Base-by-base conservation (phyloP, 2,888 invertebrate species). In the Harpalus rubripes region DNA sequence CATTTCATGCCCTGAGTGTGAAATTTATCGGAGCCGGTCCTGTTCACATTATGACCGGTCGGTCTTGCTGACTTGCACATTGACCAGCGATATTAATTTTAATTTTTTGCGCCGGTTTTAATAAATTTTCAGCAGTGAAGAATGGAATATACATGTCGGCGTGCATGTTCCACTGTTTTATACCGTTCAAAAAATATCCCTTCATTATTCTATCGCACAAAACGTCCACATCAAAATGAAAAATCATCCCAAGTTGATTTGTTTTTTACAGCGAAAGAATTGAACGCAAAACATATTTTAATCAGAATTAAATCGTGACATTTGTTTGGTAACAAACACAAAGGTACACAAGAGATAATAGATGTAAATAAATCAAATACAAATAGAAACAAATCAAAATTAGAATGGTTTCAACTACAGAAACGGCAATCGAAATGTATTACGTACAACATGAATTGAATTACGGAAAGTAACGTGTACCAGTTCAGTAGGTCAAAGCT, bases 71-170 rank as follows among this genome's bases (percentile, higher is more conserved):
- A 78, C 26, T 78, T 78, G 78, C 78, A 32, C 78, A 78, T 78
- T 78, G 78, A 78, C 78, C 78, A 26, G 18, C 18, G 78, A 80
- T 61, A 80, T 61, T 80, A 80, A 80, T 80, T 78, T 80, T 80
- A 80, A 61, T 80, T 80, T 78, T 80, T 61, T 80, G 61, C 80
- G 39, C 18, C 80, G 6, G 61, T 80, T 80, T 80, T 80, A 80
- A 80, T 80, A 80, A 80, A 80, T 80, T 61, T 80, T 61, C 59
- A 80, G 41, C 61, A 32, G 26, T 41, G 61, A 61, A 32, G 41
- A 61, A 80, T 80, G 80, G 76, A 80, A 80, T 80, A 26, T 61
- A 61, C 41, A 80, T 61, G 80, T 78, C 74, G 18, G 52, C 74
- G 22, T 74, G 74, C 16, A 52, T 74, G 74, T 74, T 74, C 8